Evolutionary conservation across 2,888 invertebrate genomes (phyloP), one percentile per base, ranked within the genome.

Genomic region (Achlya flavicornis): DNA sequence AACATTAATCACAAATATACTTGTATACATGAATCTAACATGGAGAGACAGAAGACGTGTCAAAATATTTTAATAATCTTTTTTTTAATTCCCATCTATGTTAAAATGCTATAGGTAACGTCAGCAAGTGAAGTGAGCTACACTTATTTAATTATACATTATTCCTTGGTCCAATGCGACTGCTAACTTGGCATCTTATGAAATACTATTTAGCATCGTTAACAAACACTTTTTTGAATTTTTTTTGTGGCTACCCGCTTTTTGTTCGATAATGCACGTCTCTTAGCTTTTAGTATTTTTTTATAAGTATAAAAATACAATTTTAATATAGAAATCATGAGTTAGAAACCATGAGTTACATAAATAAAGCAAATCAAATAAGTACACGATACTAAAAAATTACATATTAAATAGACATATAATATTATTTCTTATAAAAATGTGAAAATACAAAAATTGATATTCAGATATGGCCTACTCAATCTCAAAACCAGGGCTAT

Each of bases 141-240:
- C 81, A 87, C 91, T 91, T 91, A 91, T 82, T 48, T 53, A 85
- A 79, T 72, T 80, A 73, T 74, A 86, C 78, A 76, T 80, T 85
- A 85, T 81, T 87, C 89, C 90, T 93, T 92, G 93, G 93, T 92
- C 93, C 92, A 89, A 89, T 88, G 90, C 90, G 87, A 90, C 78
- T 83, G 86, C 88, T 89, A 85, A 87, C 84, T 91, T 93, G 92
- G 91, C 92, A 90, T 92, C 90, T 90, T 90, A 91, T 77, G 86
- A 86, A 88, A 87, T 86, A 88, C 80, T 82, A 81, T 81, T 80
- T 78, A 81, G 83, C 79, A 79, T 80, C 74, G 74, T 76, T 79
- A 75, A 76, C 77, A 77, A 74, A 77, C 41, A 41, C 77, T 76
- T 74, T 76, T 70, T 64, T 68, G 74, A 74, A 35, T 35, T 35